Percentiles rank a stretch among this genome's conserved stretches.
Evolutionary conservation across 2,888 invertebrate species (phyloP).

Genomic region (Megastigmus dorsalis): DNA sequence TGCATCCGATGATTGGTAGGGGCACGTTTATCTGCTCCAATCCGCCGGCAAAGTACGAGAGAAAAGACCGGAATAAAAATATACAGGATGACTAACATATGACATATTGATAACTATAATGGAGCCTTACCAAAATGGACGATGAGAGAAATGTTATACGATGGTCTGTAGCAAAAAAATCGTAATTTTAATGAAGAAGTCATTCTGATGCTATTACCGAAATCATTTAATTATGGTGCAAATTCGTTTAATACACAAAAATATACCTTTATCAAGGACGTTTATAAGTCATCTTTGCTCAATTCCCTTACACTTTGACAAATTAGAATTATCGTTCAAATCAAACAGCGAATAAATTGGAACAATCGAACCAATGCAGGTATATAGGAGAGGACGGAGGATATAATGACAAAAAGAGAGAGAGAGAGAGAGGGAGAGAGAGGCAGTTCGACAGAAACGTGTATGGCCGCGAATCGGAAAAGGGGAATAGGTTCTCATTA

Average conservation of each 20-base stretch:
- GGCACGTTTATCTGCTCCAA: not conserved
- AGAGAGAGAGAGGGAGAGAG: not conserved
- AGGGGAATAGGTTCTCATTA: slow-evolving; percentile 65
- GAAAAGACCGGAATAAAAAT: not conserved
- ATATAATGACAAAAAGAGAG: not conserved
- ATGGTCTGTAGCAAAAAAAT: too few relatives aligned
- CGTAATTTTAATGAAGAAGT: too few relatives aligned
- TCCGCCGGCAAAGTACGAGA: not conserved
- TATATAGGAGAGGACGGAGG: not conserved
- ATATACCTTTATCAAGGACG: too few relatives aligned
- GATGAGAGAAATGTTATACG: too few relatives aligned
- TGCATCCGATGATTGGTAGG: slow-evolving; percentile 25
- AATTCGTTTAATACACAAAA: too few relatives aligned
- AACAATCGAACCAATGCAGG: not conserved
- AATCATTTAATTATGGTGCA: too few relatives aligned
- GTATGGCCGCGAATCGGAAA: slow-evolving; percentile 22
- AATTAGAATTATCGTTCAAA: too few relatives aligned
- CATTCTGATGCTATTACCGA: too few relatives aligned
- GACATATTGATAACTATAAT: not conserved
- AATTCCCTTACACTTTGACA: too few relatives aligned
- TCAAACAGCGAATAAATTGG: not conserved
- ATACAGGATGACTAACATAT: not conserved
- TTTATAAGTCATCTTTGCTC: too few relatives aligned
- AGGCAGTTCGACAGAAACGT: not conserved
- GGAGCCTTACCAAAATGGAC: too few relatives aligned